Evolutionary conservation across 2,888 invertebrate genomes (phyloP), one percentile per base, ranked within the genome.

Genomic region (Podotricha telesiphe): DNA sequence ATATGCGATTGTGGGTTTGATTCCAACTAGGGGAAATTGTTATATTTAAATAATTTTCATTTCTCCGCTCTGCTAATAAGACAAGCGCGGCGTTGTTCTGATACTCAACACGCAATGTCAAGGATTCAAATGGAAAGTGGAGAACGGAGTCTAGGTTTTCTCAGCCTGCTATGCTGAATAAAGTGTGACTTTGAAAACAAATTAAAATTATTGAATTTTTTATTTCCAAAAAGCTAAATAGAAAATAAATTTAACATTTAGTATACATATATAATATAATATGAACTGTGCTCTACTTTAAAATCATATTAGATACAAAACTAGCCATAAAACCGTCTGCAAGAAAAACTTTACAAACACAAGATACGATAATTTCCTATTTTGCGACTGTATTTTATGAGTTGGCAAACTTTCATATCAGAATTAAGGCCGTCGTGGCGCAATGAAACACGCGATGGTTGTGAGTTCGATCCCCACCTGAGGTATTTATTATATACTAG

Each of bases 281-380:
- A 22, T 8, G n/a, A 59, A 59, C 10, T 15, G 5, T 0, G 1
- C 22, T 22, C 42, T 8, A 22, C 45, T 45, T 10, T 22, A 59
- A 45, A 15, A 47, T 48, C 34, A 62, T 34, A 62, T 62, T 37
- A 17, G 34, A 28, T 62, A 62, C 19, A 8, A 47, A 62, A 62
- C 7, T 15, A 17, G 13, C 13, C 15, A 62, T 37, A 62, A 62
- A 62, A 62, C 34, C 15, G 34, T 62, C 28, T 19, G 48, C 62
- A 47, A 34, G 62, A 48, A 62, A 47, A 48, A 48, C 48, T 62
- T 48, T 37, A 45, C 10, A 20, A 34, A 34, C 48, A 62, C 47
- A 62, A 34, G 47, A 48, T 62, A 48, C 62, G 19, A 62, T 48
- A 62, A 62, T 62, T 62, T 48, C 34, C 62, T 48, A 15, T 62